Evolutionary conservation across 1,140 invertebrate species (phyloP).

Genomic region (Drosophila trapezifrons): DNA sequence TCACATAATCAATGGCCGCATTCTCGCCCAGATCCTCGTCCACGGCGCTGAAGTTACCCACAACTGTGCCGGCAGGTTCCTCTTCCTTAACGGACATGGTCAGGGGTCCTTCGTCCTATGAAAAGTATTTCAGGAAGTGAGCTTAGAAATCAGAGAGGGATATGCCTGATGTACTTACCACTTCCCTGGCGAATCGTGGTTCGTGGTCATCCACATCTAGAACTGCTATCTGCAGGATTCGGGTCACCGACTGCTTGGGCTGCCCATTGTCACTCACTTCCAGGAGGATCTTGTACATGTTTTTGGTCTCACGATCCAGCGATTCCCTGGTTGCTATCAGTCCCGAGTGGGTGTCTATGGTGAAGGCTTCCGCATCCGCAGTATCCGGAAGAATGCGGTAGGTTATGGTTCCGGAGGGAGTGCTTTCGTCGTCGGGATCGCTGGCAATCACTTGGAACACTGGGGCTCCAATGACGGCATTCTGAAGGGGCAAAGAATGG

Average conservation of each 20-base stretch:
- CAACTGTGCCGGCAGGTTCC: conserved; percentile 86
- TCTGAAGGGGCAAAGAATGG: conserved; percentile 68
- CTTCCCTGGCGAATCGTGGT: conserved; percentile 88
- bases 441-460: conserved; percentile 91
- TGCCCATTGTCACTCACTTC: conserved; percentile 90
- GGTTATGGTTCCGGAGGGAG: conserved; percentile 89
- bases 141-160: rapidly evolving
- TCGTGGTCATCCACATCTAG: conserved; percentile 92
- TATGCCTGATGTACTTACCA: conserved; percentile 85
- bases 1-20: conserved; percentile 90
- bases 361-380: conserved; percentile 87
- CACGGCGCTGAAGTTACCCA: conserved; percentile 88
- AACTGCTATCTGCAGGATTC: conserved; percentile 88
- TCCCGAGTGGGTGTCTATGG: conserved; percentile 88
- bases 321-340: conserved; percentile 88
- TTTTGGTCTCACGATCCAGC: conserved; percentile 90
- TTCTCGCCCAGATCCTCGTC: conserved; percentile 91
- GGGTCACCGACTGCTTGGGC: conserved; percentile 90
- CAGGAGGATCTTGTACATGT: conserved; percentile 90
- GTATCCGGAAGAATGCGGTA: conserved; percentile 90
- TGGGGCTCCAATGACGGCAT: conserved; percentile 89
- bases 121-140: background rate
- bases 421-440: conserved; percentile 91
- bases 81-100: conserved; percentile 88
- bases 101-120: conserved; percentile 88